phyloP scores from a whole-genome alignment of 1,140 invertebrate species.

The Rhysida immarginata region DNA sequence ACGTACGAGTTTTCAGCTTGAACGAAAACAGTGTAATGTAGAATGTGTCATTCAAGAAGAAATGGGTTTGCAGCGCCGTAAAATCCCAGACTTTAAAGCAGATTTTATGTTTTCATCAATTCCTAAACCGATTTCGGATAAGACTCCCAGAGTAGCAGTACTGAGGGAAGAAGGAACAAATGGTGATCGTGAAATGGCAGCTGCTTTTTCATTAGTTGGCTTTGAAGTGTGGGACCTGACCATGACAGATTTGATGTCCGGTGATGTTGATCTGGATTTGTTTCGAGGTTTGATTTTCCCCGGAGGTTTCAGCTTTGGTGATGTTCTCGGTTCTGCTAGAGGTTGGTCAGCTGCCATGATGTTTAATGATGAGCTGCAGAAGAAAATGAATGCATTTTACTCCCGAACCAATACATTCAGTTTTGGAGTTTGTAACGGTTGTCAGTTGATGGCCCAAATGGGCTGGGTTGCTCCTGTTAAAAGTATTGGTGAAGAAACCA shows the following conservation, averaged over 20 bases:
- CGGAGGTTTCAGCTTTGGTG: constrained; percentile 95
- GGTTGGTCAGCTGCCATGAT: constrained; percentile 27
- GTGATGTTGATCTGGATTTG: constrained; percentile 49
- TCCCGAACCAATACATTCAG: constrained; percentile 71
- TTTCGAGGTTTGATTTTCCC: constrained; percentile 88
- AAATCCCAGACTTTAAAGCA: no score
- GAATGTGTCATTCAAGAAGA: constrained; percentile 59
- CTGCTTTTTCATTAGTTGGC: constrained; percentile 74
- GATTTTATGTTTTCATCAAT: constrained; percentile 39
- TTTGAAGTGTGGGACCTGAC: constrained; percentile 84
- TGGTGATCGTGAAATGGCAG: constrained; percentile 93
- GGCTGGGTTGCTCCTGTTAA: constrained; percentile 50
- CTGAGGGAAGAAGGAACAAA: constrained; percentile 93
- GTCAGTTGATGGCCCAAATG: constrained; percentile 79
- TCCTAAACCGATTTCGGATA: no score
- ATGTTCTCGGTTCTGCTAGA: constrained; percentile 91
- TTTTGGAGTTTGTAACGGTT: constrained; percentile 93
- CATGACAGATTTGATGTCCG: constrained; percentile 67
- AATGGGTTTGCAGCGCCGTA: constrained; percentile 17
- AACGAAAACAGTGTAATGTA: constrained; percentile 62
- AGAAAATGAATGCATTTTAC: constrained; percentile 52
- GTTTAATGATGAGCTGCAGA: not conserved
- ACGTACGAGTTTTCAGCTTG: constrained; percentile 82
- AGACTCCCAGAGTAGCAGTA: constrained; percentile 80
- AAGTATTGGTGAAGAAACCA: not conserved